phyloP scores from a whole-genome alignment of 2,888 invertebrate genomes.

The Campoletis raptor region DNA sequence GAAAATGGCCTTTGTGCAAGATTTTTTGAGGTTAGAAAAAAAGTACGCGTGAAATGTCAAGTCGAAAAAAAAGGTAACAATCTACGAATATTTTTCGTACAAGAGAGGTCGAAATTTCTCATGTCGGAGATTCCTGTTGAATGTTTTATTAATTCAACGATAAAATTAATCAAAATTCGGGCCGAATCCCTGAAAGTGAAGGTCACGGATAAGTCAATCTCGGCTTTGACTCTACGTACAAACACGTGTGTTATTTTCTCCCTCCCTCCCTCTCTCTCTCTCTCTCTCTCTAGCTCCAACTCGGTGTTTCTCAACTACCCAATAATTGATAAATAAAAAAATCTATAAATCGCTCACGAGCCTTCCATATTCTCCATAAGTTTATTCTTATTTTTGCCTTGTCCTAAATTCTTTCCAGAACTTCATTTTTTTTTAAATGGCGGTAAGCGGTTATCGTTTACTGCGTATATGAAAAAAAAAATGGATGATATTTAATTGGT shows the following conservation, averaged over 20 bases:
- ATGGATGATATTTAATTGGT: too few relatives aligned
- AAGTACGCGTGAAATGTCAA: too few relatives aligned
- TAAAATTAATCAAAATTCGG: neutral
- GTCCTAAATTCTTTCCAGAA: conserved; percentile 64
- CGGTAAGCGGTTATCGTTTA: too few relatives aligned
- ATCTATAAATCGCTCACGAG: conserved; percentile 46
- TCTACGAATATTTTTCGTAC: neutral
- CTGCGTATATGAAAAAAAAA: too few relatives aligned
- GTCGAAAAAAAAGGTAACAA: neutral
- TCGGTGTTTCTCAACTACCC: conserved; percentile 46
- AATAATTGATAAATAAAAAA: conserved; percentile 75
- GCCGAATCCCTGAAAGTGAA: neutral
- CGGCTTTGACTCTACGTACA: neutral
- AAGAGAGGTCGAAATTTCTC: neutral
- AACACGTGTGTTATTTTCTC: neutral
- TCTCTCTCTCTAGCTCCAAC: too few relatives aligned
- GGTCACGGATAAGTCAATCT: conserved; percentile 18
- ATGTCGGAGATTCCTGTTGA: neutral
- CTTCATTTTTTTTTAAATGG: conserved; percentile 2
- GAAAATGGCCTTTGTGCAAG: too few relatives aligned
- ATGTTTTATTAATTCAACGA: neutral
- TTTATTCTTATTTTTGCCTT: conserved; percentile 24
- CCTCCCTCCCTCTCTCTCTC: conserved; percentile 22
- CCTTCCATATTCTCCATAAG: neutral
- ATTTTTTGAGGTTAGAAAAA: neutral